Conservation (phyloP, 2,888 invertebrate species). For the Drosophila atripex region DNA sequence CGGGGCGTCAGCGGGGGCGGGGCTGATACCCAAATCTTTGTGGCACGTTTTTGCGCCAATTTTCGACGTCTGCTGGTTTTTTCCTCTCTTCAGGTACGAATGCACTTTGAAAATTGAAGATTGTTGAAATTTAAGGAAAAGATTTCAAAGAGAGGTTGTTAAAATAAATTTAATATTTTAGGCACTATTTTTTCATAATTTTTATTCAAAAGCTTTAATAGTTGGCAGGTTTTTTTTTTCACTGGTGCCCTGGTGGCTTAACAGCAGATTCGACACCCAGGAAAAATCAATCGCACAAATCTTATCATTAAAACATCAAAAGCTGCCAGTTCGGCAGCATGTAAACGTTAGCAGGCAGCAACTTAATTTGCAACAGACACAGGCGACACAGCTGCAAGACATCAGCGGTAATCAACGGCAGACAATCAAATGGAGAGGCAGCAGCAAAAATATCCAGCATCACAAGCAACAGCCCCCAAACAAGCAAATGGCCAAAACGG, state of each 20-base stretch:
- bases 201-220: background rate
- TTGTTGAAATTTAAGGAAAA: too few relatives aligned
- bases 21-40: slow-evolving; percentile 32
- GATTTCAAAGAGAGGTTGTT: too few relatives aligned
- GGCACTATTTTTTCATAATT: background rate
- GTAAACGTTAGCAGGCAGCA: slow-evolving; percentile 69
- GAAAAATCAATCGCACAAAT: slow-evolving; percentile 75
- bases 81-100: background rate
- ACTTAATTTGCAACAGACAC: slow-evolving; percentile 69
- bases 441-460: slow-evolving; percentile 17
- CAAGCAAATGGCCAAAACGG: slow-evolving; percentile 47
- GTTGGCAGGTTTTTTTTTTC: slow-evolving; percentile 1
- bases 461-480: slow-evolving; percentile 26
- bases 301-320: slow-evolving; percentile 80
- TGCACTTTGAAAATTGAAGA: background rate
- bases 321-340: slow-evolving; percentile 65
- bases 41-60: slow-evolving; percentile 70
- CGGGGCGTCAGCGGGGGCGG: slow-evolving; percentile 38
- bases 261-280: slow-evolving; percentile 66
- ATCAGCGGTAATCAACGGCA: slow-evolving; percentile 75
- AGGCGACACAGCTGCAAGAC: slow-evolving; percentile 68
- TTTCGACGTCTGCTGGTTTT: slow-evolving; percentile 25
- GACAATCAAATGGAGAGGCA: slow-evolving; percentile 71
- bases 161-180: background rate
- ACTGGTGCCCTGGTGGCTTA: slow-evolving; percentile 1